Evolutionary conservation across 2,797 vertebrate genomes (phyloP).

Genomic region (Eospalax fontanierii): DNA sequence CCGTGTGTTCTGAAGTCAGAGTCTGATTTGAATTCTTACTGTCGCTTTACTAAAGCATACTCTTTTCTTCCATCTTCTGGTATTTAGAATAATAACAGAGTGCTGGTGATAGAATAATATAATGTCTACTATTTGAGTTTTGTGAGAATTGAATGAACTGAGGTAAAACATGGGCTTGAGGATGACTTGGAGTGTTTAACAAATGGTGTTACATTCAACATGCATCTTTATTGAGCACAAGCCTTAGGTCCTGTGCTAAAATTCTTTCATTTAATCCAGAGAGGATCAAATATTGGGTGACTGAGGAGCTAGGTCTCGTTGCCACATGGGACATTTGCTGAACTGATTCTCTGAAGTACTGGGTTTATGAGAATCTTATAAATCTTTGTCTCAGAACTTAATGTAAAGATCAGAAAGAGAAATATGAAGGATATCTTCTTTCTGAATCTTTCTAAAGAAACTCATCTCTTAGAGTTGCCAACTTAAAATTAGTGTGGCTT

Average conservation of each 20-base stretch:
- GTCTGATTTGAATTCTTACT: not conserved
- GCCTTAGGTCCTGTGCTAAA: not conserved
- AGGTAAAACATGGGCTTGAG: not conserved
- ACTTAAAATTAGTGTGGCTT: not conserved
- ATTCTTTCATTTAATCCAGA: not conserved
- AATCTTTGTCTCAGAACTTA: not conserved
- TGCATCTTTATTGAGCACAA: not conserved
- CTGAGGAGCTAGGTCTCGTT: not conserved
- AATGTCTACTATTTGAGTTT: not conserved
- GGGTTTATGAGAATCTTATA: not conserved
- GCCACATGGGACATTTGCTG: not conserved
- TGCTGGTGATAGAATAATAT: not conserved
- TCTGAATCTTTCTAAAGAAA: not conserved
- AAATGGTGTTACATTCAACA: not conserved
- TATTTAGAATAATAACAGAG: slow-evolving; percentile 20
- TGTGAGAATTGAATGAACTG: not conserved
- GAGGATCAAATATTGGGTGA: not conserved
- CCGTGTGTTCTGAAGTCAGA: not conserved
- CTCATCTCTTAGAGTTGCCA: not conserved
- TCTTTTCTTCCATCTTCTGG: not conserved
- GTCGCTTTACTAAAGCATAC: not conserved
- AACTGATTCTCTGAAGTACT: not conserved
- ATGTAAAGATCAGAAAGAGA: slow-evolving; percentile 11
- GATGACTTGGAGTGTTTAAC: not conserved
- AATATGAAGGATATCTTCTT: not conserved